Conservation (phyloP, 2,797 vertebrate genomes). For the Intellagama lesueurii region DNA sequence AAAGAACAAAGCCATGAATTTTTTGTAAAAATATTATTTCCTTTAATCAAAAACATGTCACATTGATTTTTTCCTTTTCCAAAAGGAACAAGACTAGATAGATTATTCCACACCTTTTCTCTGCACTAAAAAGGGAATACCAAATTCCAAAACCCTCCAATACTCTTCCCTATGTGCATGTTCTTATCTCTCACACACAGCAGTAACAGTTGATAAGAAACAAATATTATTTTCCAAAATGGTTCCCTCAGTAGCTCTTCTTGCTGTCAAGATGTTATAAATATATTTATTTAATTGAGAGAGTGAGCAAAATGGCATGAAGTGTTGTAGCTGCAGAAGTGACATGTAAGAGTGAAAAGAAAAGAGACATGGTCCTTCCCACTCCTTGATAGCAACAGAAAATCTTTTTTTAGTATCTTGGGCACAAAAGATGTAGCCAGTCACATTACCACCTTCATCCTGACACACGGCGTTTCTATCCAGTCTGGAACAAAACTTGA, state of each 20-base stretch:
- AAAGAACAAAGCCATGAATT: no score
- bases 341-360: not conserved
- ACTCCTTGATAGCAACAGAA: not conserved
- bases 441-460: not conserved
- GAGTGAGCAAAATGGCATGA: not conserved
- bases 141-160: no score
- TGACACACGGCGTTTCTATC: not conserved
- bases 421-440: not conserved
- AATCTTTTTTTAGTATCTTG: not conserved
- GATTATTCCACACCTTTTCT: no score
- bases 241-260: rapidly evolving
- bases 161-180: no score
- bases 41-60: no score
- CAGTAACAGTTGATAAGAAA: slow-evolving; percentile 42
- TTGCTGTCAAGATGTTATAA: not conserved
- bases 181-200: not conserved
- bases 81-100: no score
- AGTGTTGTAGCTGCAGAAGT: not conserved
- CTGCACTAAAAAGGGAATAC: no score
- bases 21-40: no score
- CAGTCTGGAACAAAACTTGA: not conserved
- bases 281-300: slow-evolving; percentile 5
- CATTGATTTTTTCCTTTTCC: no score
- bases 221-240: not conserved
- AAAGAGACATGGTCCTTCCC: not conserved